Evolutionary conservation across 2,888 invertebrate genomes (phyloP).

Genomic region (Volucella zonaria): DNA sequence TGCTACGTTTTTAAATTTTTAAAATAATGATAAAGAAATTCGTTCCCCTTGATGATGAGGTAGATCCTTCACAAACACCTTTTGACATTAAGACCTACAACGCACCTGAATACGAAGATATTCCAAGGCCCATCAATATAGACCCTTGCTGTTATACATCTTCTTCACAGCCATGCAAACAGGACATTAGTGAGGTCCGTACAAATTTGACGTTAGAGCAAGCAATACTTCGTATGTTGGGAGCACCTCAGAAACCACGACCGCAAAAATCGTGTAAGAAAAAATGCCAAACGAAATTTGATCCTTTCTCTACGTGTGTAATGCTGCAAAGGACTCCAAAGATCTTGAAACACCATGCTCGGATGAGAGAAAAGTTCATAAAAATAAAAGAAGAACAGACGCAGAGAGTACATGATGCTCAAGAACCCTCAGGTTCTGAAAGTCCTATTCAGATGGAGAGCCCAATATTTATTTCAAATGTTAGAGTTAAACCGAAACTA

Average conservation of each 20-base stretch:
- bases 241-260: constrained; percentile 22
- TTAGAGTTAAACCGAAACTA: constrained; percentile 12
- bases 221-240: constrained; percentile 40
- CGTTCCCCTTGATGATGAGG: constrained; percentile 45
- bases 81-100: constrained; percentile 42
- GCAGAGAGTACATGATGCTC: constrained; percentile 37
- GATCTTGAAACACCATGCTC: constrained; percentile 32
- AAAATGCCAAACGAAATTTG: constrained; percentile 28
- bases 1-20: constrained; percentile 1
- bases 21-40: constrained; percentile 60
- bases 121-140: neutral
- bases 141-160: constrained; percentile 39
- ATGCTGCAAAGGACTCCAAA: constrained; percentile 20
- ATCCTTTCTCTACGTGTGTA: constrained; percentile 30
- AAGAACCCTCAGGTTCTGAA: constrained; percentile 20
- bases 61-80: constrained; percentile 24
- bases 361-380: constrained; percentile 51
- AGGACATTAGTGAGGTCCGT: neutral
- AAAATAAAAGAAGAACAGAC: neutral
- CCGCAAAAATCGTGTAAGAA: constrained; percentile 4
- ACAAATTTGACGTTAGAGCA: constrained; percentile 46
- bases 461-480: neutral
- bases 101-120: constrained; percentile 23
- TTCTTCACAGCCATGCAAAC: constrained; percentile 11
- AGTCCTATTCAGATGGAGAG: constrained; percentile 55